Conservation (phyloP, 2,113 vertebrate genomes). For the Gavia stellata region DNA sequence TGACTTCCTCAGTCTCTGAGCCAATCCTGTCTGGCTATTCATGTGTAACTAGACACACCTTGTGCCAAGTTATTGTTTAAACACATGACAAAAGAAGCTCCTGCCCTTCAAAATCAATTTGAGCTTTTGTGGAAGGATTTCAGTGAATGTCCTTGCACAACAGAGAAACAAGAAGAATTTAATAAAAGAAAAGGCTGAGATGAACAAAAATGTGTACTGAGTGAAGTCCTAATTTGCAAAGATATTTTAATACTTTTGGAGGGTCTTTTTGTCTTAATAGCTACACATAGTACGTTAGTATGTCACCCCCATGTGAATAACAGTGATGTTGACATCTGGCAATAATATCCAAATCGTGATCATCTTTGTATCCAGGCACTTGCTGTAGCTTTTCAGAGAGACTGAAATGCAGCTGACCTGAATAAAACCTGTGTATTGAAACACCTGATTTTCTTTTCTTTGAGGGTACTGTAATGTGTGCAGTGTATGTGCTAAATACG, state of each 20-base stretch:
- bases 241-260: background rate
- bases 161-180: background rate
- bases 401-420: conserved; percentile 13
- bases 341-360: background rate
- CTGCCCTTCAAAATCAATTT: background rate
- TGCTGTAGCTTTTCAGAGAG: conserved; percentile 30
- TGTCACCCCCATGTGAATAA: background rate
- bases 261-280: background rate
- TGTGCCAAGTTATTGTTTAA: background rate
- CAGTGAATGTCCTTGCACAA: background rate
- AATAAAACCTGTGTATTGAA: conserved; percentile 16
- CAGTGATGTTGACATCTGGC: background rate
- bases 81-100: background rate
- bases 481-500: conserved; percentile 27
- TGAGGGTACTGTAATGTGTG: conserved; percentile 27
- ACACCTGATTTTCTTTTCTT: conserved; percentile 13
- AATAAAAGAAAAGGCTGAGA: background rate
- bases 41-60: background rate
- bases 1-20: background rate
- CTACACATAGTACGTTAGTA: background rate
- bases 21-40: background rate
- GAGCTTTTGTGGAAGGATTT: background rate
- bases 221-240: background rate
- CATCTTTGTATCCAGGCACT: background rate
- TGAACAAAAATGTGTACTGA: background rate